Base-by-base conservation (phyloP, 2,888 invertebrate species). In the Polia nebulosa region DNA sequence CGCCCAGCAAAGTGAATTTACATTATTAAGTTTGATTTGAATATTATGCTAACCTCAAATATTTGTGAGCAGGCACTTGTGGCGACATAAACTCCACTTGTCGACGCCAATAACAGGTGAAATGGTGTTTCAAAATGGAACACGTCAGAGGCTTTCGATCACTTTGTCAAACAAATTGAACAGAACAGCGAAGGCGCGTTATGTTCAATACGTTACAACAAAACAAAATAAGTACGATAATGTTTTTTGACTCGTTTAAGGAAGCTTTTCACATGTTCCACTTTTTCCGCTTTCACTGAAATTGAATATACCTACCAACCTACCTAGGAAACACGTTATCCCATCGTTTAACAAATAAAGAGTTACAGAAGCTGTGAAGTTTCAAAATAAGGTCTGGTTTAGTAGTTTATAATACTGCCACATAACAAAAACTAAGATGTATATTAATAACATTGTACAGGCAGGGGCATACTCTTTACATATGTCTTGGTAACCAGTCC, bases 81-180 rank as follows among this genome's bases (percentile, higher is more conserved):
- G 49, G 59, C 9, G 45, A 66, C 32, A 66, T 60, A 57, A 74
- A 74, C 52, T 79, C 57, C 49, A 76, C 70, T 70, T 77, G 79
- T 79, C 68, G 57, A 62, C 55, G 41, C 64, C 66, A 76, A 73
- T 79, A 63, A 77, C 74, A 70, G 51, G 62, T 72, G 36, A 79
- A 74, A 63, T 70, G 63, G 51, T 64, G 63, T 62, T 60, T 45
- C 58, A 70, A 76, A 79, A 81, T 74, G 15, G 56, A 69, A 69
- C 49, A 34, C 36, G 57, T 45, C 66, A 72, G 53, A 49, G 56
- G 64, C 69, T 82, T 73, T 72, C 49, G 56, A 74, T 73, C 68
- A 74, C 58, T 81, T 71, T 69, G 62, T 81, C 65, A 67, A 68
- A 63, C 57, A 79, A 79, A 82, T 83, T 76, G 74, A 81, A 80